Evolutionary conservation across 2,888 invertebrate species (phyloP).

Genomic region (Seira ritae): DNA sequence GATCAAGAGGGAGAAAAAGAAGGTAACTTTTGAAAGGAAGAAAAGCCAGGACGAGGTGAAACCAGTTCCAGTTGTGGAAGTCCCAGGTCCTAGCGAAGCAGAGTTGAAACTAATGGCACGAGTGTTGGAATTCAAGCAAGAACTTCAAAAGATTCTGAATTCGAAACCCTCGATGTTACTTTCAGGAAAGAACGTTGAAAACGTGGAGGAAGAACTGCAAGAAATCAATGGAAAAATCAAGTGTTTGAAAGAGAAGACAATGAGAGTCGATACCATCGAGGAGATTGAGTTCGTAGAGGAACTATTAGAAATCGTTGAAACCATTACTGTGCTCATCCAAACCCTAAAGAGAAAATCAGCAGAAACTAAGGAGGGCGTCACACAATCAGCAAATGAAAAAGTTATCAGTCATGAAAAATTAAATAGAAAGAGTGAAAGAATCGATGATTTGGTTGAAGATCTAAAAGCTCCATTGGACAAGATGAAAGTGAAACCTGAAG

Average conservation of each 20-base stretch:
- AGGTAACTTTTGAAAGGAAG: conserved; percentile 51
- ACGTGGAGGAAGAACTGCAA: conserved; percentile 23
- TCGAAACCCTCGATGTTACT: conserved; percentile 36
- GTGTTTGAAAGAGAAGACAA: conserved; percentile 9
- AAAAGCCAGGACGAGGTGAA: background rate
- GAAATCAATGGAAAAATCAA: conserved; percentile 20
- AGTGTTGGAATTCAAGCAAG: conserved; percentile 46
- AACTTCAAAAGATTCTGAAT: conserved; percentile 43
- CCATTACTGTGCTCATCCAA: conserved; percentile 89
- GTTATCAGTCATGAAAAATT: conserved; percentile 12
- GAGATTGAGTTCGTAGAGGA: conserved; percentile 82
- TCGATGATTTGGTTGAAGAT: conserved; percentile 49
- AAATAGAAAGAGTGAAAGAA: conserved; percentile 31
- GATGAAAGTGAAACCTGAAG: conserved; percentile 46
- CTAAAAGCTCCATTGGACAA: conserved; percentile 42
- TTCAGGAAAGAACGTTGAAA: background rate
- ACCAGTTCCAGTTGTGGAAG: conserved; percentile 46
- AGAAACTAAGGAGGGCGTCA: conserved; percentile 31
- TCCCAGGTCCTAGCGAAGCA: conserved; percentile 38
- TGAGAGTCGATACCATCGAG: conserved; percentile 75
- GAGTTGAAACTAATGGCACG: conserved; percentile 43
- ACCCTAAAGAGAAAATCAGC: conserved; percentile 75
- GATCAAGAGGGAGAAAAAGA: conserved; percentile 51
- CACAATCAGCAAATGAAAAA: conserved; percentile 27
- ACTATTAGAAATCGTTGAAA: conserved; percentile 86